Conservation (phyloP, 2,113 vertebrate genomes). For the Lophotis ruficrista region DNA sequence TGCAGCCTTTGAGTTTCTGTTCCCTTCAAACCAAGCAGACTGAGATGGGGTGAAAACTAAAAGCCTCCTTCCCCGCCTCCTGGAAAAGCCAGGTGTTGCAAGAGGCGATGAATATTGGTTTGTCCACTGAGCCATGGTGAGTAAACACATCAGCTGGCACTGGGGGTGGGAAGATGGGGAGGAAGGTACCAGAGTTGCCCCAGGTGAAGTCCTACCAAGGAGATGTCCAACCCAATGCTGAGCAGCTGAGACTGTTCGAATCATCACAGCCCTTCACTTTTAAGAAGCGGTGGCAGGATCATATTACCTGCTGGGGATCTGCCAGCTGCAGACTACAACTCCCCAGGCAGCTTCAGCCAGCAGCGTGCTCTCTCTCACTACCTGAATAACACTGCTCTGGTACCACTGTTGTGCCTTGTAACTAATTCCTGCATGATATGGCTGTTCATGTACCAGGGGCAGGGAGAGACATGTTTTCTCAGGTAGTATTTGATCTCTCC, state of each 20-base stretch:
- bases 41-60: background rate
- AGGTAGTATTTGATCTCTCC: background rate
- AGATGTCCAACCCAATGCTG: background rate
- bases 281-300: background rate
- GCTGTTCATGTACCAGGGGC: background rate
- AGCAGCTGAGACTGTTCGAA: background rate
- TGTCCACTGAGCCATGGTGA: background rate
- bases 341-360: background rate
- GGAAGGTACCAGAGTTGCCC: background rate
- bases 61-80: background rate
- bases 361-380: background rate
- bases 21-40: background rate
- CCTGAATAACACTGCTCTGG: background rate
- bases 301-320: background rate
- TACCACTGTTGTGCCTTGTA: background rate
- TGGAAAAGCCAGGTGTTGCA: background rate
- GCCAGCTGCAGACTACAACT: background rate
- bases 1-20: background rate
- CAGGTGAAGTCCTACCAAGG: background rate
- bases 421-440: background rate
- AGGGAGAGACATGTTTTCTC: background rate
- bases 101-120: background rate
- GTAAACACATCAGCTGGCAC: background rate
- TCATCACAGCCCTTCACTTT: background rate
- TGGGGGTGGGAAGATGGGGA: background rate